These are phyloP conservation scores for Leptodactylus fallax DNA, from an alignment of 2,797 vertebrate genomes.

Conservation along the genomic window DNA sequence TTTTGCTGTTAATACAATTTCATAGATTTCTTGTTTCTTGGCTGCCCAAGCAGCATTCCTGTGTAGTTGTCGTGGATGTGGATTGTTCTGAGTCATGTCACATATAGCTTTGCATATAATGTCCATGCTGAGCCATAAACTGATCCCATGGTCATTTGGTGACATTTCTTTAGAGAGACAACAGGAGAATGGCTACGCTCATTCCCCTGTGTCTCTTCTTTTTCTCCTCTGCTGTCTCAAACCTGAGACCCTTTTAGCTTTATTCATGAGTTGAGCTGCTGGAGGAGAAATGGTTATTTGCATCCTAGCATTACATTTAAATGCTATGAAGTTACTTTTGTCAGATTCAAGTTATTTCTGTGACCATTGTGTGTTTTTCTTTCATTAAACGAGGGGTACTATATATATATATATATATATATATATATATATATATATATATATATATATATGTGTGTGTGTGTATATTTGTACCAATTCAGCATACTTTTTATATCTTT, in stretches of 20 bases:
- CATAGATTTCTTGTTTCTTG: constrained; percentile 75
- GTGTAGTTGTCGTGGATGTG: constrained; percentile 76
- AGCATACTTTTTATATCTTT: too few species aligned
- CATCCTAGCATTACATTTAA: constrained; percentile 74
- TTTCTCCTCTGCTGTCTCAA: constrained; percentile 65
- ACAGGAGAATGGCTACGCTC: constrained; percentile 65
- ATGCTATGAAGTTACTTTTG: constrained; percentile 77
- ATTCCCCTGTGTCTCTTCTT: constrained; percentile 67
- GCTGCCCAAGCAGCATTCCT: constrained; percentile 76
- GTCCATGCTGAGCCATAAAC: constrained; percentile 71
- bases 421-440: too few species aligned
- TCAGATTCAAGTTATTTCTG: too few species aligned
- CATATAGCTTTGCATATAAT: constrained; percentile 69
- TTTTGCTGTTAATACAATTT: constrained; percentile 72
- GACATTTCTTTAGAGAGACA: constrained; percentile 70
- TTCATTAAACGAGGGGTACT: too few species aligned
- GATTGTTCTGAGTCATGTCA: constrained; percentile 77
- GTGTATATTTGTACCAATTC: too few species aligned
- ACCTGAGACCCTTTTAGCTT: constrained; percentile 69
- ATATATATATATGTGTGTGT: too few species aligned
- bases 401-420: too few species aligned
- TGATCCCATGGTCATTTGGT: constrained; percentile 70
- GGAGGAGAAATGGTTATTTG: constrained; percentile 69
- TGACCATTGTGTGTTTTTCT: too few species aligned
- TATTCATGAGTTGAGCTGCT: constrained; percentile 76